Evolutionary conservation across 2,797 vertebrate genomes (phyloP).

Genomic region (Protonibea diacanthus): DNA sequence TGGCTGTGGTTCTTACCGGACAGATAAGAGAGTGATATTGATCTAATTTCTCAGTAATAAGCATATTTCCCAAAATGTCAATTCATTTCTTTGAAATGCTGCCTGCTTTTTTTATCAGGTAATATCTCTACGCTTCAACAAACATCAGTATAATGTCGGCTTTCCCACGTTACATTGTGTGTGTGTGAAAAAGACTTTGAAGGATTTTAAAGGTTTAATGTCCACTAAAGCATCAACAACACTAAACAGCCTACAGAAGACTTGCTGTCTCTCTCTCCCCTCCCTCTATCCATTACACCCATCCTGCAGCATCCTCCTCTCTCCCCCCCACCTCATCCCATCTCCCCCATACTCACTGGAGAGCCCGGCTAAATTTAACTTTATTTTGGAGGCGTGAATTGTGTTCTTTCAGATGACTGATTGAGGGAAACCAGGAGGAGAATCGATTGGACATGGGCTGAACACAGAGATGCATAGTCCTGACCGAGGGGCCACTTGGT

Average conservation of each 20-base stretch:
- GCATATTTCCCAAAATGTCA: neutral
- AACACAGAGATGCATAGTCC: conserved; percentile 51
- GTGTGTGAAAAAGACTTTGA: too few species aligned
- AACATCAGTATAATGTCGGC: neutral
- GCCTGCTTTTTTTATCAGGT: neutral
- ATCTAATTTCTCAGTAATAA: neutral
- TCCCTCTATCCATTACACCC: neutral
- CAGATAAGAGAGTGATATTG: neutral
- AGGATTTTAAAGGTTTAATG: neutral
- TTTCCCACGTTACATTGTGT: neutral
- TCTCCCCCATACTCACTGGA: conserved; percentile 37
- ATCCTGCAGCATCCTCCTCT: neutral
- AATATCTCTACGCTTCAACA: neutral
- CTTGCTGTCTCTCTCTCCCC: neutral
- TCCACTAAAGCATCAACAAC: conserved; percentile 10
- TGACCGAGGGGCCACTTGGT: conserved; percentile 53
- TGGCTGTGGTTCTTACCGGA: neutral
- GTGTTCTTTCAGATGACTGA: conserved; percentile 55
- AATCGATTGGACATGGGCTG: conserved; percentile 67
- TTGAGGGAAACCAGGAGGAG: conserved; percentile 57
- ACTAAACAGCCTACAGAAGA: neutral
- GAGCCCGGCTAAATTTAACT: conserved; percentile 53
- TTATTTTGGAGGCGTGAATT: conserved; percentile 62
- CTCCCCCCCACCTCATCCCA: neutral
- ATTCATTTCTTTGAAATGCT: neutral